phyloP scores from a whole-genome alignment of 2,888 invertebrate genomes.

The Shargacucullia verbasci region DNA sequence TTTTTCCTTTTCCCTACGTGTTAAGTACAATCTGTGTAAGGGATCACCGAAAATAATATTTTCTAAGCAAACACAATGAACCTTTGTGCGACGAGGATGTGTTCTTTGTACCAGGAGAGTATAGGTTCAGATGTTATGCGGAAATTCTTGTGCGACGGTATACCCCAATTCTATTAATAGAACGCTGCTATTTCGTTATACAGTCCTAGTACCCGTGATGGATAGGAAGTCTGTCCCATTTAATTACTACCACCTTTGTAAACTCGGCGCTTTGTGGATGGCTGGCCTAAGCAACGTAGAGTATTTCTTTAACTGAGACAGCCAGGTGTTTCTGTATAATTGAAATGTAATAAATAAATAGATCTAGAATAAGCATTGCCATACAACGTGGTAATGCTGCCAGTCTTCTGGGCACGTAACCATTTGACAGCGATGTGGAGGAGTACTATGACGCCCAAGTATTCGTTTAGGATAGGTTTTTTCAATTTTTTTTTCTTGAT shows the following conservation, averaged over 20 bases:
- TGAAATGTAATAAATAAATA: conserved; percentile 46
- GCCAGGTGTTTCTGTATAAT: conserved; percentile 42
- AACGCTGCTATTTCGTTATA: conserved; percentile 30
- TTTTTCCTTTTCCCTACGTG: conserved; percentile 41
- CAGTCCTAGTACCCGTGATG: conserved; percentile 37
- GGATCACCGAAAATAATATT: conserved; percentile 61
- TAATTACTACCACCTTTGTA: conserved; percentile 23
- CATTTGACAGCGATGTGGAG: too few relatives aligned
- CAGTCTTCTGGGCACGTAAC: too few relatives aligned
- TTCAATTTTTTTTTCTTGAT: too few relatives aligned
- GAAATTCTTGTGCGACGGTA: conserved; percentile 40
- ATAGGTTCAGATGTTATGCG: conserved; percentile 28
- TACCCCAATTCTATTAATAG: conserved; percentile 40
- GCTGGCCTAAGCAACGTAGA: too few relatives aligned
- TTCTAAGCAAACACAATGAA: conserved; percentile 61
- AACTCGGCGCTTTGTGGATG: background rate
- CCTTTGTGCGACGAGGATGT: conserved; percentile 53
- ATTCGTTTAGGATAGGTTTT: too few relatives aligned
- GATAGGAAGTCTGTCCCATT: conserved; percentile 19
- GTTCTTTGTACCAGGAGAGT: conserved; percentile 39
- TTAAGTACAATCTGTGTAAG: conserved; percentile 55
- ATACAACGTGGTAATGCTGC: too few relatives aligned
- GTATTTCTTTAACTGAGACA: conserved; percentile 42
- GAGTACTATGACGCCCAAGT: too few relatives aligned
- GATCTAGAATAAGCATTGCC: too few relatives aligned